phyloP scores from a whole-genome alignment of 2,113 vertebrate species.

The Dermatemys mawii region DNA sequence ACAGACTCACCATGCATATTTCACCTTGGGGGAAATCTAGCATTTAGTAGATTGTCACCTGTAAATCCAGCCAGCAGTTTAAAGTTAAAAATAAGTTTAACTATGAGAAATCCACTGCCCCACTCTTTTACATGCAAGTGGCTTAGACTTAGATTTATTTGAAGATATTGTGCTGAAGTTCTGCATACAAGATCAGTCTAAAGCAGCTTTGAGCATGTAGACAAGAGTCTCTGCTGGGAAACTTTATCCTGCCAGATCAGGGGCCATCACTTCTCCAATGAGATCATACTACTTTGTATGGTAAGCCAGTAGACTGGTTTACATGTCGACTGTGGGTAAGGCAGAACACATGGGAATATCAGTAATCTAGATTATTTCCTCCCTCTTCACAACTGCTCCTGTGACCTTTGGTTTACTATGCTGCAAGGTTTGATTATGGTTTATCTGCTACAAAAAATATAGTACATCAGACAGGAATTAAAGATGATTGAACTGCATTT shows the following conservation, averaged over 20 bases:
- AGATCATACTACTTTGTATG: not conserved
- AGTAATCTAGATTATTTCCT: not conserved
- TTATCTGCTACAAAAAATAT: not conserved
- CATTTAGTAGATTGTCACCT: slow-evolving; percentile 70
- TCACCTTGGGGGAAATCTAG: not conserved
- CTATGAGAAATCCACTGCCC: not conserved
- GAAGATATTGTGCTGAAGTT: not conserved
- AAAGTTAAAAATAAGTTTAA: too few relatives aligned
- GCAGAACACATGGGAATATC: not conserved
- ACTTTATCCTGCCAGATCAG: not conserved
- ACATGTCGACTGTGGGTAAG: not conserved
- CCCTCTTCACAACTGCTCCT: not conserved
- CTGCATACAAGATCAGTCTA: not conserved
- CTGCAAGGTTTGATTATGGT: not conserved
- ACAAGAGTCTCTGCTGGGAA: not conserved
- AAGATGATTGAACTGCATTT: not conserved
- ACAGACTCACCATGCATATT: slow-evolving; percentile 62
- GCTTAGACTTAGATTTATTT: not conserved
- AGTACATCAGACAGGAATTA: not conserved
- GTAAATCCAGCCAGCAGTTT: slow-evolving; percentile 75
- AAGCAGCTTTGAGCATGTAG: not conserved
- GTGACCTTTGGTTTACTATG: not conserved
- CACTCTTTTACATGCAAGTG: not conserved
- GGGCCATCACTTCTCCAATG: not conserved
- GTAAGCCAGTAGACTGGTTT: too few relatives aligned